These are phyloP conservation scores for Aleadryas rufinucha DNA, from an alignment of 2,113 vertebrate genomes.

Conservation along the genomic window DNA sequence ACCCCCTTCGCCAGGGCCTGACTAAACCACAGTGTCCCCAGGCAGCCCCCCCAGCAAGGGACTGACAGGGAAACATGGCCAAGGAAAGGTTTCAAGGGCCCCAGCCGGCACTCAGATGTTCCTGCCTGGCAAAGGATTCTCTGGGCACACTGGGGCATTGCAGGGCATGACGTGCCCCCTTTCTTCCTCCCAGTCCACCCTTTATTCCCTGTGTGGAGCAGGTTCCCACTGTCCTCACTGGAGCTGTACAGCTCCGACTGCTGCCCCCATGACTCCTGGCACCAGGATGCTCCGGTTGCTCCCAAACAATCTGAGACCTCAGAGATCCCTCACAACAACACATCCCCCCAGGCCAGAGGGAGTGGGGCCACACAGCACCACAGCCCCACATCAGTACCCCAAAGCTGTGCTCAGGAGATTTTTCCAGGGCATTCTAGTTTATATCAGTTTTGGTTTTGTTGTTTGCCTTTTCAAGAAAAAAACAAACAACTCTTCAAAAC, in stretches of 20 bases:
- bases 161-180: accelerated
- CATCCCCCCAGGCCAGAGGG: not conserved
- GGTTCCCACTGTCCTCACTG: not conserved
- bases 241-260: accelerated
- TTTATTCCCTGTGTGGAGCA: not conserved
- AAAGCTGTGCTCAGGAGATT: not conserved
- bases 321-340: not conserved
- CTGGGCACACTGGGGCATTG: not conserved
- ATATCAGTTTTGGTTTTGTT: not conserved
- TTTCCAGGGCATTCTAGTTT: not conserved
- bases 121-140: not conserved
- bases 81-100: not conserved
- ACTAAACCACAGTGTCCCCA: not conserved
- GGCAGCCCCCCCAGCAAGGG: not conserved
- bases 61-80: accelerated
- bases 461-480: not conserved
- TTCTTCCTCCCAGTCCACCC: not conserved
- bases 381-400: not conserved
- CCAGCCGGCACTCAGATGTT: accelerated
- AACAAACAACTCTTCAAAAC: not conserved
- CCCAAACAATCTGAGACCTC: not conserved
- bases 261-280: accelerated
- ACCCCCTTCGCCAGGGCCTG: not conserved
- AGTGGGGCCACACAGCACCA: accelerated
- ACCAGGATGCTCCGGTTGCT: accelerated